Evolutionary conservation across 1,140 invertebrate genomes (phyloP).

Genomic region (Drosophila sulfurigaster): DNA sequence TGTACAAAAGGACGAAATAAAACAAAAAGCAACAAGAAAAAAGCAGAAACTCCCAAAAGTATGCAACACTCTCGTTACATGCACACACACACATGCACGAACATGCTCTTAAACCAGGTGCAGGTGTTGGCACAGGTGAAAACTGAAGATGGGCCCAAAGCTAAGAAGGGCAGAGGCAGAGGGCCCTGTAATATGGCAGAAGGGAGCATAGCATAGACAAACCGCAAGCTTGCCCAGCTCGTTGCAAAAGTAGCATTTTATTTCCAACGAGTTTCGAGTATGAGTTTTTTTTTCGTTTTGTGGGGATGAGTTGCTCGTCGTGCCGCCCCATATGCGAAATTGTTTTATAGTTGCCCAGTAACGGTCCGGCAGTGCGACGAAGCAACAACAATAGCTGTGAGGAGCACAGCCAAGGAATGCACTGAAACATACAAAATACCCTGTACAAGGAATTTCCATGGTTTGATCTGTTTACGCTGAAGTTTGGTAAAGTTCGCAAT

Average conservation of each 20-base stretch:
- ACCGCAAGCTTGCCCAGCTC: slow-evolving; percentile 54
- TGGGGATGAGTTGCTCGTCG: slow-evolving; percentile 16
- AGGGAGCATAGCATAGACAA: slow-evolving; percentile 12
- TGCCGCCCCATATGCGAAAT: slow-evolving; percentile 65
- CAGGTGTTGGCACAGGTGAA: slow-evolving; percentile 63
- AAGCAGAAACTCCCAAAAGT: slow-evolving; percentile 40
- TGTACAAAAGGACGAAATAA: slow-evolving; percentile 1
- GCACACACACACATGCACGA: slow-evolving; percentile 12
- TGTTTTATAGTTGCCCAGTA: slow-evolving; percentile 74
- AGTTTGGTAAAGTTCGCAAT: background rate
- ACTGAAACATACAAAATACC: slow-evolving; percentile 12
- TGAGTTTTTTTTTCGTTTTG: background rate
- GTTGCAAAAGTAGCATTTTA: slow-evolving; percentile 53
- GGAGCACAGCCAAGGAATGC: background rate
- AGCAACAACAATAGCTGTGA: slow-evolving; percentile 23
- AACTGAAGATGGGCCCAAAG: slow-evolving; percentile 17
- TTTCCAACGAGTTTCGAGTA: slow-evolving; percentile 18
- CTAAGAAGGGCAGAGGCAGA: slow-evolving; percentile 16
- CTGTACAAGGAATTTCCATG: background rate
- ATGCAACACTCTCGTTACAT: slow-evolving; percentile 40
- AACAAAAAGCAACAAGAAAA: background rate
- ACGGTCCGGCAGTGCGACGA: slow-evolving; percentile 45
- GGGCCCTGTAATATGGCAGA: background rate
- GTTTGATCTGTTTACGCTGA: background rate
- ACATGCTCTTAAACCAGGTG: slow-evolving; percentile 45